Conservation (phyloP, 2,888 invertebrate species). For the Peribatodes rhomboidaria region DNA sequence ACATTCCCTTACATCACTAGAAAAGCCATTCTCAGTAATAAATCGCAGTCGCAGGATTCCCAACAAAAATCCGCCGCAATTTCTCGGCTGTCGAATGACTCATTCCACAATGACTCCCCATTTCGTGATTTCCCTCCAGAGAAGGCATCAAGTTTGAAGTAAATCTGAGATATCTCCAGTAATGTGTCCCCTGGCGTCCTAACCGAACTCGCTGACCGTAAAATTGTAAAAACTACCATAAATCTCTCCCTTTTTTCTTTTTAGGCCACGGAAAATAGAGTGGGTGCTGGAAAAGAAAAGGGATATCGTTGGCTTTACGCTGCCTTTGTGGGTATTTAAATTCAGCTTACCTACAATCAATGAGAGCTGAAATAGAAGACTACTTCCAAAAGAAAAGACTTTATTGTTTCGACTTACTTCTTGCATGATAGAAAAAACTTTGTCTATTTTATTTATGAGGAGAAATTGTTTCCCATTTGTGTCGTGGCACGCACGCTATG, state of each 20-base stretch:
- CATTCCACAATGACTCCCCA: conserved; percentile 72
- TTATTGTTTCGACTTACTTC: background rate
- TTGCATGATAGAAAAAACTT: background rate
- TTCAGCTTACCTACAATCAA: conserved; percentile 10
- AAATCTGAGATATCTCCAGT: conserved; percentile 81
- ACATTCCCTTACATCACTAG: background rate
- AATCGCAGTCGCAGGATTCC: conserved; percentile 25
- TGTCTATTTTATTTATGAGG: background rate
- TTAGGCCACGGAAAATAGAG: conserved; percentile 45
- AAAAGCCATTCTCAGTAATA: conserved; percentile 6
- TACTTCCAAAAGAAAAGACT: background rate
- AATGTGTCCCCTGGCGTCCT: conserved; percentile 79
- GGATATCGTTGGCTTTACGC: conserved; percentile 41
- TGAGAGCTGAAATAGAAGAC: background rate
- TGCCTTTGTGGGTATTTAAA: conserved; percentile 23
- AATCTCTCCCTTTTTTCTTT: conserved; percentile 73
- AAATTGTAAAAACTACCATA: conserved; percentile 85
- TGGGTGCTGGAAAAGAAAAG: conserved; percentile 40
- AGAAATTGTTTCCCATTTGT: background rate
- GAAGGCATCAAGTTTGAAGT: conserved; percentile 81
- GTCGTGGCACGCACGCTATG: conserved; percentile 9
- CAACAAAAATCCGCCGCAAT: conserved; percentile 52
- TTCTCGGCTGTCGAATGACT: conserved; percentile 64
- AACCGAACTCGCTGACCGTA: conserved; percentile 81
- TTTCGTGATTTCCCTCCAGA: conserved; percentile 80